Evolutionary conservation across 1,140 invertebrate genomes (phyloP).

Genomic region (Brachionus paranguensis): DNA sequence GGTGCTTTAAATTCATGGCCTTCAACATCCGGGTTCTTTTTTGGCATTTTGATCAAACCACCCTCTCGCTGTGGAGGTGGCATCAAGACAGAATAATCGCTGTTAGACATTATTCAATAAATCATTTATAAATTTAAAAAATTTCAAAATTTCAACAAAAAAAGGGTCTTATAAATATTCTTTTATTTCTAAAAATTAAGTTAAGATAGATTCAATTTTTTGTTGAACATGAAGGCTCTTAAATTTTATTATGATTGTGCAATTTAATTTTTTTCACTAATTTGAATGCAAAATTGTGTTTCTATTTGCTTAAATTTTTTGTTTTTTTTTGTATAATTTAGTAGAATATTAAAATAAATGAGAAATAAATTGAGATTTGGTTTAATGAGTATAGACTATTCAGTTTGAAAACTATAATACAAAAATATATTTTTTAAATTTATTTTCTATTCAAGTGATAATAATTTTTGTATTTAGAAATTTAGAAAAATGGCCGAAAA

Average conservation of each 20-base stretch:
- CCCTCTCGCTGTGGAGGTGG: slow-evolving; percentile 5
- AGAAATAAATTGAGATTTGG: not conserved
- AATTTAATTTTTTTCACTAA: not conserved
- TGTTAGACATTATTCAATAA: not conserved
- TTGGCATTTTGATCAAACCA: not conserved
- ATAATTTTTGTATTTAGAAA: not conserved
- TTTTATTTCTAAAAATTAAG: not conserved
- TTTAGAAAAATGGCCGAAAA: slow-evolving; percentile 37
- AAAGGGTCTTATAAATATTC: not conserved
- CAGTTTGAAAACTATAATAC: not conserved
- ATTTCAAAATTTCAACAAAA: not conserved
- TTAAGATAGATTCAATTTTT: not conserved
- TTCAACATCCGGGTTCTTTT: not conserved
- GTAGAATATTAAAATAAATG: not conserved
- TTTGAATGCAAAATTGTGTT: not conserved
- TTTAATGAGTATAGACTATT: not conserved
- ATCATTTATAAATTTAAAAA: not conserved
- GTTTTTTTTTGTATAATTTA: not conserved
- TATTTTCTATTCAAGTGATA: not conserved
- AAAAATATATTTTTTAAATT: not conserved
- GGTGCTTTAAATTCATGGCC: slow-evolving; percentile 17
- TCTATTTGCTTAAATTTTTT: not conserved
- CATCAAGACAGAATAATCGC: slow-evolving; percentile 9
- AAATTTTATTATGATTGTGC: slow-evolving; percentile 20
- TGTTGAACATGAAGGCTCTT: not conserved